Evolutionary conservation across 1,140 invertebrate species (phyloP).

Genomic region (Lethrus apterus): DNA sequence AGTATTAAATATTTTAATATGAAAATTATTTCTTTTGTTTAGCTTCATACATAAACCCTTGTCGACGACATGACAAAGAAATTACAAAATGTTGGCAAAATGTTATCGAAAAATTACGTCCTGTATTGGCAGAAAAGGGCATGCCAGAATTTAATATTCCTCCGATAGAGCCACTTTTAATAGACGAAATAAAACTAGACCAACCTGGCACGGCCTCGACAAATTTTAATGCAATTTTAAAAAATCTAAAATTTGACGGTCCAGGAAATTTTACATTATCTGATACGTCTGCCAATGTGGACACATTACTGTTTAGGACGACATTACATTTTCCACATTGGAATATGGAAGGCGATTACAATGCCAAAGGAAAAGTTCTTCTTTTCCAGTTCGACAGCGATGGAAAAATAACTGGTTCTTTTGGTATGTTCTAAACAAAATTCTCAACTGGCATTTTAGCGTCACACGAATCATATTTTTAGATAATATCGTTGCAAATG

Average conservation of each 20-base stretch:
- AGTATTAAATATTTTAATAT: too few species aligned
- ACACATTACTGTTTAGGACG: not conserved
- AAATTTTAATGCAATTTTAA: not conserved
- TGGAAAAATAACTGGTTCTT: not conserved
- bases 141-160: constrained; percentile 7
- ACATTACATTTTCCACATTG: not conserved
- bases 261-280: not conserved
- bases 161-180: not conserved
- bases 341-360: not conserved
- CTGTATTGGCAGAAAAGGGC: constrained; percentile 5
- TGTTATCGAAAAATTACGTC: not conserved
- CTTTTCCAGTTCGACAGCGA: not conserved
- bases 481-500: not conserved
- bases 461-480: not conserved
- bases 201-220: not conserved
- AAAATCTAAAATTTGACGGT: not conserved
- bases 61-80: not conserved
- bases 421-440: not conserved
- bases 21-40: too few species aligned
- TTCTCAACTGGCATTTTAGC: not conserved
- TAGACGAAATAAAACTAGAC: not conserved
- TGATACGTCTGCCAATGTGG: not conserved
- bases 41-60: constrained; percentile 5
- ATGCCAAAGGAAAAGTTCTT: constrained; percentile 1
- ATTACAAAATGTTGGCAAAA: constrained; percentile 11